Conservation (phyloP, 1,140 invertebrate species). For the Bombyx mandarina region DNA sequence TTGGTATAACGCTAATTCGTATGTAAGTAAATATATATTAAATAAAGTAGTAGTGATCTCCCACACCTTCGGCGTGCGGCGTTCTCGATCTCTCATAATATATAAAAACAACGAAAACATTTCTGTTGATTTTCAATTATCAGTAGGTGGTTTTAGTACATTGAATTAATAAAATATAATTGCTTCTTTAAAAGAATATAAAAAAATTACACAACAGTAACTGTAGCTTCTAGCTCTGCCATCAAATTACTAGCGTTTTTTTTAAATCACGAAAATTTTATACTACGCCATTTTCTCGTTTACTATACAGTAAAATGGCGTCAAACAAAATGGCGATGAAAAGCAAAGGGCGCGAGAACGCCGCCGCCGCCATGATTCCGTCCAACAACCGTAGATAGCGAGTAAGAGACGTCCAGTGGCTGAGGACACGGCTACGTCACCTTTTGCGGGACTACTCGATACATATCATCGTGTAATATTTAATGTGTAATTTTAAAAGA, state of each 20-base stretch:
- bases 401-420: conserved; percentile 69
- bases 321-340: conserved; percentile 15
- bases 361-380: conserved; percentile 64
- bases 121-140: conserved; percentile 14
- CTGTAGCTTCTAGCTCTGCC: conserved; percentile 2
- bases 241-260: conserved; percentile 18
- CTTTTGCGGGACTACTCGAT: conserved; percentile 70
- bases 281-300: conserved; percentile 16
- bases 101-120: conserved; percentile 58
- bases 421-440: conserved; percentile 68
- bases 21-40: conserved; percentile 66
- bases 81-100: conserved; percentile 33
- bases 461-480: conserved; percentile 70
- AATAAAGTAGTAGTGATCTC: conserved; percentile 68
- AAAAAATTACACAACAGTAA: no score
- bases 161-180: no score
- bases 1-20: conserved; percentile 65
- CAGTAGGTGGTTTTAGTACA: no score
- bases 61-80: conserved; percentile 57
- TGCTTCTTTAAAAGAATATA: no score
- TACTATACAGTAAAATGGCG: conserved; percentile 4
- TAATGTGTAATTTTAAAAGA: conserved; percentile 66
- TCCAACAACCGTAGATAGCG: conserved; percentile 67
- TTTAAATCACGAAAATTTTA: conserved; percentile 10
- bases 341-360: conserved; percentile 24